Evolutionary conservation across 2,888 invertebrate genomes (phyloP), one percentile per base, ranked within the genome.

Genomic region (Oxystoma pomonae): DNA sequence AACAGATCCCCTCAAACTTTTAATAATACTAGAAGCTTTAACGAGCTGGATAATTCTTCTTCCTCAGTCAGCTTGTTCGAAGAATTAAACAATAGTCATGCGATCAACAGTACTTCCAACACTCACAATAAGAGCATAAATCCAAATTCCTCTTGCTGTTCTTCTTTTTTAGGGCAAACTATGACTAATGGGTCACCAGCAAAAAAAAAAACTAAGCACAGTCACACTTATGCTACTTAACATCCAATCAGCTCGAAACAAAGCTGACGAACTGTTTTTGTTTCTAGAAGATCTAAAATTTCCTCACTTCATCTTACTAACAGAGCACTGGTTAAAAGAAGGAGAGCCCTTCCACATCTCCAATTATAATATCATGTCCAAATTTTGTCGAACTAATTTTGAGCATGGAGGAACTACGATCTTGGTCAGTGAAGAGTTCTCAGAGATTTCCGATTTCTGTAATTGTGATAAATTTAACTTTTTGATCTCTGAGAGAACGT

Each of bases 321-420:
- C 60, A 55, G 60, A 60, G 55, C 60, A 60, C 22, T 55, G 60
- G 60, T 22, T 60, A 17, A 49, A 20, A 7, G 59, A 52, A 22
- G 55, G 58, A 55, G n/a, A 58, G 59, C 52, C 57, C 49, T 52
- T 20, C 2, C 21, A 53, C 55, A 49, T 60, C 9, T 55, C 60
- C 18, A 19, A 52, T 51, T 59, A 59, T 59, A 9, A 59, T n/a
- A 22, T 60, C 7, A 21, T 60, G n/a, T 16, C 60, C 21, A 60
- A 52, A 51, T 59, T 59, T 20, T 60, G 60, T 22, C 52, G 35
- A 17, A 55, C 52, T 22, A 55, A 16, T 55, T 57, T 19, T 50
- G 56, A 50, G 22, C 49, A 57, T 56, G 56, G 61, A 51, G 60
- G 21, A 21, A 60, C 55, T 16, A 55, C 55, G 52, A 60, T 60